Conservation (phyloP, 2,888 invertebrate genomes). For the Teleiodes luculella region DNA sequence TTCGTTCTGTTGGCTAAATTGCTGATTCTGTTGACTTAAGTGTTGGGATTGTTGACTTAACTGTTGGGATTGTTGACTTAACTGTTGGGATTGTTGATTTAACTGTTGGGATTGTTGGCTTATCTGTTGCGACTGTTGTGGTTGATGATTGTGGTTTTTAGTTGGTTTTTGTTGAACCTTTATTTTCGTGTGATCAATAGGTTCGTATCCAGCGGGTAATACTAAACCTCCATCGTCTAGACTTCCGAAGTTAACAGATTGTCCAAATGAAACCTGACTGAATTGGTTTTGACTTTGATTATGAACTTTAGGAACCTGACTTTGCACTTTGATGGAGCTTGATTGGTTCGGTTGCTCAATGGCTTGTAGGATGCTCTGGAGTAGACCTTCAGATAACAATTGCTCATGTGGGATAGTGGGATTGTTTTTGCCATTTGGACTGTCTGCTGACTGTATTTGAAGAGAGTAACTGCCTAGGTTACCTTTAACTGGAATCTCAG, state of each 20-base stretch:
- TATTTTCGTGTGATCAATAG: slow-evolving; percentile 53
- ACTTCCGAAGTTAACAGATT: slow-evolving; percentile 29
- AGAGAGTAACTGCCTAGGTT: slow-evolving; percentile 83
- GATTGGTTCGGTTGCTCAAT: slow-evolving; percentile 82
- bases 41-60: slow-evolving; percentile 16
- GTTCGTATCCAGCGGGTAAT: slow-evolving; percentile 66
- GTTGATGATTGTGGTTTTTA: too few relatives aligned
- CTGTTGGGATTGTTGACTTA: slow-evolving; percentile 12
- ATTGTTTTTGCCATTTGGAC: slow-evolving; percentile 59
- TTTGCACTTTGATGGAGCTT: slow-evolving; percentile 6
- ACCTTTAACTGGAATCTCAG: slow-evolving; percentile 73
- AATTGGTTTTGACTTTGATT: slow-evolving; percentile 24
- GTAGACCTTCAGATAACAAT: slow-evolving; percentile 85
- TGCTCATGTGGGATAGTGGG: slow-evolving; percentile 84
- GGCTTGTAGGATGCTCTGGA: slow-evolving; percentile 89
- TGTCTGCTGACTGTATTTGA: slow-evolving; percentile 85
- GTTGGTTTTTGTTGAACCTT: background rate
- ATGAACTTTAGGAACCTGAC: slow-evolving; percentile 3
- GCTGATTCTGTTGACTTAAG: background rate
- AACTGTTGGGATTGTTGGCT: slow-evolving; percentile 18
- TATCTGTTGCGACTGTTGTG: background rate
- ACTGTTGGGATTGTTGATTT: slow-evolving; percentile 2
- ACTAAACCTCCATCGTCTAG: slow-evolving; percentile 49
- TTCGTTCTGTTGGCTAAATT: slow-evolving; percentile 20
- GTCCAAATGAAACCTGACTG: slow-evolving; percentile 5